phyloP scores from a whole-genome alignment of 2,113 vertebrate genomes.

The Ptilonorhynchus violaceus region DNA sequence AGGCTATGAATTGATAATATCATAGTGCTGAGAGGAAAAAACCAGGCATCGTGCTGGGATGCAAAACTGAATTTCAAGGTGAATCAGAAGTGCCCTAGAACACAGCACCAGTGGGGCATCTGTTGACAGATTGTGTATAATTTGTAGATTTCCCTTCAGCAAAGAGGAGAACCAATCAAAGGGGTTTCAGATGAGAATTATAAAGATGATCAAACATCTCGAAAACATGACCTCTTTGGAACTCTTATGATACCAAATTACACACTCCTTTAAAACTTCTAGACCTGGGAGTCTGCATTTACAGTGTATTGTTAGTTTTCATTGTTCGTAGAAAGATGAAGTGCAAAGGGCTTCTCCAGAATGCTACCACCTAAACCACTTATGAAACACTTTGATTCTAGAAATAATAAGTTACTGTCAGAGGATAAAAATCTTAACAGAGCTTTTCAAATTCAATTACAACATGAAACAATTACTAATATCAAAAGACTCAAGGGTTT shows the following conservation, averaged over 20 bases:
- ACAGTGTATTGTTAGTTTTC: neutral
- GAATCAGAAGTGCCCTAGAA: neutral
- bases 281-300: neutral
- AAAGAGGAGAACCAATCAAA: neutral
- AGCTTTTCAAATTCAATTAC: conserved; percentile 64
- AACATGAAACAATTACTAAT: conserved; percentile 2
- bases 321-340: neutral
- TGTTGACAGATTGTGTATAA: neutral
- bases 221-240: neutral
- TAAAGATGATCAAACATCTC: neutral
- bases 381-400: neutral
- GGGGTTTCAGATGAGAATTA: neutral
- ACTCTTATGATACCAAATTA: neutral
- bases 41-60: neutral
- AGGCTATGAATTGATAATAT: neutral
- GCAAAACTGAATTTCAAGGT: neutral
- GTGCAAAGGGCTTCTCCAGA: neutral
- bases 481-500: conserved; percentile 15
- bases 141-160: neutral
- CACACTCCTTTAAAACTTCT: neutral
- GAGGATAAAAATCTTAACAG: conserved; percentile 45
- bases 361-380: neutral
- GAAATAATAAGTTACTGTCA: conserved; percentile 17
- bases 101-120: neutral
- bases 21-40: neutral